phyloP scores from a whole-genome alignment of 2,113 vertebrate genomes.

The Tyto alba region DNA sequence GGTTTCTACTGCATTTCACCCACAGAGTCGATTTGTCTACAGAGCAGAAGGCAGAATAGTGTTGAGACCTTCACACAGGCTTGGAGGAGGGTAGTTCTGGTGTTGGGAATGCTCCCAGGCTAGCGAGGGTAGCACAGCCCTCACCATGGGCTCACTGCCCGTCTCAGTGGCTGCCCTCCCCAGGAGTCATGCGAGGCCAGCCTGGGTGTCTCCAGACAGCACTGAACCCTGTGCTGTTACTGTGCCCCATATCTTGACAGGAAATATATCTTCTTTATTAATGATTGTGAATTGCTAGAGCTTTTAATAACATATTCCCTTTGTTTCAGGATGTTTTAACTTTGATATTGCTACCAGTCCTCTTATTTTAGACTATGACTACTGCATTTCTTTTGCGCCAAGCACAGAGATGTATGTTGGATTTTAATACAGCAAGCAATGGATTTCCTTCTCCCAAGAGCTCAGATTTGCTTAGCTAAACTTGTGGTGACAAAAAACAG shows the following conservation, averaged over 20 bases:
- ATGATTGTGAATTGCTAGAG: not conserved
- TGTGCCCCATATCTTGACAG: not conserved
- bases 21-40: not conserved
- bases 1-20: not conserved
- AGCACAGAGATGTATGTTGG: not conserved
- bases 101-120: not conserved
- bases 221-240: not conserved
- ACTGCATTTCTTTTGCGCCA: not conserved
- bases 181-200: not conserved
- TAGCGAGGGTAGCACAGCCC: not conserved
- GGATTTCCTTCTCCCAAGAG: not conserved
- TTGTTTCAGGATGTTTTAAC: slow-evolving; percentile 14
- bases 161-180: not conserved
- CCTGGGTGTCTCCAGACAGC: not conserved
- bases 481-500: not conserved
- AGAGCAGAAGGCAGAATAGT: not conserved
- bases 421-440: not conserved
- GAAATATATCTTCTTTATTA: not conserved
- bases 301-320: not conserved
- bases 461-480: not conserved
- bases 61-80: not conserved
- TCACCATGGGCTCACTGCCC: not conserved
- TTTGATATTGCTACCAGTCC: not conserved
- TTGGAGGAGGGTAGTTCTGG: not conserved
- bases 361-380: not conserved